Evolutionary conservation across 2,113 vertebrate genomes (phyloP).

Genomic region (Montifringilla adamsi): DNA sequence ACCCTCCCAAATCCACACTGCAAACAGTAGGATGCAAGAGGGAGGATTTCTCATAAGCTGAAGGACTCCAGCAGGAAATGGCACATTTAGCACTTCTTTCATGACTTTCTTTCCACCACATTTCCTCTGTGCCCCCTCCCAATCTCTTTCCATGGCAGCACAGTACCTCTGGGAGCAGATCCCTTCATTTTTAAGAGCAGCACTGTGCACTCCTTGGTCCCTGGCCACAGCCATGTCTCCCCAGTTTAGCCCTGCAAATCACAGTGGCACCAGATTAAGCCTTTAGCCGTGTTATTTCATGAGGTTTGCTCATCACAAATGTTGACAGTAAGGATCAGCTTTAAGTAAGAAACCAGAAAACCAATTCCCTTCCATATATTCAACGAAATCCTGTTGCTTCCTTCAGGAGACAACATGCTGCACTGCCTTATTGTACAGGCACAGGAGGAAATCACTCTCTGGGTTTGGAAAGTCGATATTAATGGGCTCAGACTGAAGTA

Average conservation of each 20-base stretch:
- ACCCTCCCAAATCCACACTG: constrained; percentile 27
- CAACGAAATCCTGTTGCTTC: background rate
- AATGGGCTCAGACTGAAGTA: background rate
- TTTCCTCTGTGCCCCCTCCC: background rate
- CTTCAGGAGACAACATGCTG: background rate
- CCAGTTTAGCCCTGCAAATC: background rate
- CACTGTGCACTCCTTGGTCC: background rate
- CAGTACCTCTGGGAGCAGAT: background rate
- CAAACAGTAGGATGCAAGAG: constrained; percentile 19
- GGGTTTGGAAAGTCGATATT: background rate
- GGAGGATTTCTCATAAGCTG: background rate
- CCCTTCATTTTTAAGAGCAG: background rate
- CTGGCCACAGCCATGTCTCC: background rate
- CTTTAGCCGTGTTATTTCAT: background rate
- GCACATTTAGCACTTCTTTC: constrained; percentile 12
- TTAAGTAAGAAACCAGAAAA: constrained; percentile 32
- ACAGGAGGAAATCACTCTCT: constrained; percentile 2
- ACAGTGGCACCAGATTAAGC: constrained; percentile 1
- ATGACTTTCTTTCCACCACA: background rate
- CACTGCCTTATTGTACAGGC: background rate
- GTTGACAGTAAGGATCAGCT: constrained; percentile 32
- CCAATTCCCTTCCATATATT: background rate
- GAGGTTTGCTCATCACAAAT: background rate
- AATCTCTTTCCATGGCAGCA: background rate
- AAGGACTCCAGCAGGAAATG: background rate